Evolutionary conservation across 2,113 vertebrate species (phyloP).

Genomic region (Lota lota): DNA sequence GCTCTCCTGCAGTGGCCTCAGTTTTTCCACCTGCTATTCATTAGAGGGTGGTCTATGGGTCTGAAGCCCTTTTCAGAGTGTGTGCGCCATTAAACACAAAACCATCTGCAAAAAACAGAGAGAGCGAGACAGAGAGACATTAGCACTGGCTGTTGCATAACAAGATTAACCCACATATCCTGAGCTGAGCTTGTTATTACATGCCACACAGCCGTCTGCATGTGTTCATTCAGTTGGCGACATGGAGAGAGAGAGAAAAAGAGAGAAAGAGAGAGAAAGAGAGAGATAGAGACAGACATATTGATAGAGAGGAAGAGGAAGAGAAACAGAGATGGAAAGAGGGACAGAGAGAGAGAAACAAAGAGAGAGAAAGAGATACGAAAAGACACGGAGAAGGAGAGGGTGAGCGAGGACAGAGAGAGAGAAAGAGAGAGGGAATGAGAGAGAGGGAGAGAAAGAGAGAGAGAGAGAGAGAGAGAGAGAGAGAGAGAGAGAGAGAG

Average conservation of each 20-base stretch:
- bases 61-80: slow-evolving; percentile 27
- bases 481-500: too few relatives aligned
- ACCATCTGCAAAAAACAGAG: slow-evolving; percentile 54
- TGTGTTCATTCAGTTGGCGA: background rate
- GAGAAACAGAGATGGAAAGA: too few relatives aligned
- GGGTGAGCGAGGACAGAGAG: too few relatives aligned
- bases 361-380: too few relatives aligned
- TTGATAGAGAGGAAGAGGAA: too few relatives aligned
- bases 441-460: too few relatives aligned
- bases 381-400: too few relatives aligned
- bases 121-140: slow-evolving; percentile 32
- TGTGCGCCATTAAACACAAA: slow-evolving; percentile 43
- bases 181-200: slow-evolving; percentile 50
- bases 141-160: slow-evolving; percentile 49
- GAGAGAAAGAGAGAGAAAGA: too few relatives aligned
- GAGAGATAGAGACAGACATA: too few relatives aligned
- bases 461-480: too few relatives aligned
- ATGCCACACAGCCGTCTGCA: slow-evolving; percentile 34
- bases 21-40: slow-evolving; percentile 8
- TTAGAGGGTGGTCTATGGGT: background rate
- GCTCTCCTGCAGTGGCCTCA: background rate
- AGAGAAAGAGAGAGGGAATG: too few relatives aligned
- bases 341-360: too few relatives aligned
- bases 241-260: background rate
- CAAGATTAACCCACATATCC: slow-evolving; percentile 62